These are phyloP conservation scores for Synanthedon tipuliformis DNA, from an alignment of 2,888 invertebrate species.

Conservation along the genomic window DNA sequence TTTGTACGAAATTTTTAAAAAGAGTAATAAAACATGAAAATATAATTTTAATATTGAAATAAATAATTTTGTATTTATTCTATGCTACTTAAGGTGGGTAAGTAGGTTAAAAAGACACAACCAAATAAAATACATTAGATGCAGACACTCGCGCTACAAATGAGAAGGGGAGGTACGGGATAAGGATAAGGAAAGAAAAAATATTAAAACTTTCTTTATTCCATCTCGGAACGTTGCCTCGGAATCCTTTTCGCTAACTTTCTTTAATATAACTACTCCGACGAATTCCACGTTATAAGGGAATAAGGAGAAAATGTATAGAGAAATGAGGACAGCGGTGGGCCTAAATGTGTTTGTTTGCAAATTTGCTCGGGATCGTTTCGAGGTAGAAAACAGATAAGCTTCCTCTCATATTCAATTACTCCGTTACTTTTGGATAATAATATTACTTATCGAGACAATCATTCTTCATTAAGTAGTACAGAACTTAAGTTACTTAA, in stretches of 20 bases:
- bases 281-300: constrained; percentile 10
- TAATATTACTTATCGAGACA: no score
- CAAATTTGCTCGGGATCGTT: background rate
- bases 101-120: constrained; percentile 2
- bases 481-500: no score
- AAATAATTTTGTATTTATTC: no score
- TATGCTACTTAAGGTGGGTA: no score
- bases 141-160: constrained; percentile 24
- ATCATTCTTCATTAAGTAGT: no score
- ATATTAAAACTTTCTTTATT: constrained; percentile 50
- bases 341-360: constrained; percentile 7
- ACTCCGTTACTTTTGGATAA: background rate
- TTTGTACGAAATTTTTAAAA: no score
- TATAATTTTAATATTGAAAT: no score
- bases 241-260: constrained; percentile 43
- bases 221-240: constrained; percentile 27
- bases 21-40: no score
- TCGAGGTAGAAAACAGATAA: background rate
- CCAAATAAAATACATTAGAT: constrained; percentile 18
- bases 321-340: constrained; percentile 7
- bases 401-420: background rate
- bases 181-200: constrained; percentile 25
- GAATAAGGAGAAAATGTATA: constrained; percentile 10
- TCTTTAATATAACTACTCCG: constrained; percentile 29
- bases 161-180: constrained; percentile 24